These are phyloP conservation scores for Drosophila pseudoobscura DNA, from an alignment of 1,140 invertebrate species.

Conservation along the genomic window DNA sequence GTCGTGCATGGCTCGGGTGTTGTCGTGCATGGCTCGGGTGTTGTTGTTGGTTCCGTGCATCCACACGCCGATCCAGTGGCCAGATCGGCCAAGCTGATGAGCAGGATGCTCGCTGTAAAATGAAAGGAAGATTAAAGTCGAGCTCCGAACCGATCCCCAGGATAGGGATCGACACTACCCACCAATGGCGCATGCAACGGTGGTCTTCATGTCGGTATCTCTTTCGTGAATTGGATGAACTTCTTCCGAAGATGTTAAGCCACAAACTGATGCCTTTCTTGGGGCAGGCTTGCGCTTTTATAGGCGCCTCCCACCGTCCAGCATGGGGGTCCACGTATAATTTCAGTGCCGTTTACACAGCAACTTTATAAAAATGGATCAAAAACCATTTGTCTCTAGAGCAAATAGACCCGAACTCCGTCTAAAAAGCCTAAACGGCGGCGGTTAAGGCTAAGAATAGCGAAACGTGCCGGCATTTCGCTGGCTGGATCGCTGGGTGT, in stretches of 20 bases:
- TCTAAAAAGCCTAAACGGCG: neutral
- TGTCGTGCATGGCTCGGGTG: neutral
- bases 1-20: neutral
- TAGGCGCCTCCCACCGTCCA: neutral
- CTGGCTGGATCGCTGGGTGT: neutral
- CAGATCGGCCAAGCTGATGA: constrained; percentile 1
- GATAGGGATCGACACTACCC: neutral
- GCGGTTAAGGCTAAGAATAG: constrained; percentile 1
- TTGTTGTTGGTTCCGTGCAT: neutral
- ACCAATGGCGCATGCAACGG: constrained; percentile 5
- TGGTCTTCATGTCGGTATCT: neutral
- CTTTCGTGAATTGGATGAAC: too few species aligned
- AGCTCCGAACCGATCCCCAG: too few species aligned
- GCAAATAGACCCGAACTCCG: constrained; percentile 11
- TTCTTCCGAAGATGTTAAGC: neutral
- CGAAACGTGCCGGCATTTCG: constrained; percentile 14
- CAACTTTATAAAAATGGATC: constrained; percentile 5
- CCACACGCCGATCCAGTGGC: constrained; percentile 4
- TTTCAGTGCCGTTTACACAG: constrained; percentile 5
- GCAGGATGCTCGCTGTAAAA: constrained; percentile 9
- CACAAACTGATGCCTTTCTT: constrained; percentile 12
- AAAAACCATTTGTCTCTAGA: constrained; percentile 1
- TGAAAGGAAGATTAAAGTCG: too few species aligned
- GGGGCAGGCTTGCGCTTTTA: neutral
- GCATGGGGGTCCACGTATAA: neutral